Conservation (phyloP, 2,888 invertebrate genomes). For the Idaea biselata region DNA sequence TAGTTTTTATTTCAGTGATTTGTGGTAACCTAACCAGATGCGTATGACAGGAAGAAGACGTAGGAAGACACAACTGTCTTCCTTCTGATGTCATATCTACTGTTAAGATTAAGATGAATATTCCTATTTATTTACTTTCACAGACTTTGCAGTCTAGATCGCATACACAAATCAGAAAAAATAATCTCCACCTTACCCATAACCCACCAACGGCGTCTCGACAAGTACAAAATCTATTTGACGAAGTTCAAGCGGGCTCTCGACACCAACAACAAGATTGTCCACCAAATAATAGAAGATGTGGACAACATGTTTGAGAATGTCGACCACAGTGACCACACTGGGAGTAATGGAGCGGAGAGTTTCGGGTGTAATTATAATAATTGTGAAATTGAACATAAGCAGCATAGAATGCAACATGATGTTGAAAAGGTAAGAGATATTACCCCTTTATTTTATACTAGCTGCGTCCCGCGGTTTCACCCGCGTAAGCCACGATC, state of each 20-base stretch:
- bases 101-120: no score
- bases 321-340: constrained; percentile 66
- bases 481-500: no score
- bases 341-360: constrained; percentile 55
- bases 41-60: no score
- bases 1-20: no score
- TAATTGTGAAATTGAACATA: constrained; percentile 61
- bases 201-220: constrained; percentile 87
- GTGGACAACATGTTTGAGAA: constrained; percentile 93
- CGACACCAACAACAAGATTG: constrained; percentile 84
- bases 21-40: no score
- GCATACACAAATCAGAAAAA: constrained; percentile 88
- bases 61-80: no score
- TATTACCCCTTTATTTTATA: no score
- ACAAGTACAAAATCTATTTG: constrained; percentile 88
- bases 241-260: constrained; percentile 88
- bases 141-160: constrained; percentile 87
- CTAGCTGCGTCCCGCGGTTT: no score
- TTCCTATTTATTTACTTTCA: not conserved
- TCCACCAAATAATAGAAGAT: constrained; percentile 87
- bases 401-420: constrained; percentile 73
- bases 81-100: no score
- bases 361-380: constrained; percentile 68
- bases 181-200: constrained; percentile 87
- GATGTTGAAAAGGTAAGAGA: constrained; percentile 69